phyloP scores from a whole-genome alignment of 2,113 vertebrate genomes.

The Sylvietta virens region DNA sequence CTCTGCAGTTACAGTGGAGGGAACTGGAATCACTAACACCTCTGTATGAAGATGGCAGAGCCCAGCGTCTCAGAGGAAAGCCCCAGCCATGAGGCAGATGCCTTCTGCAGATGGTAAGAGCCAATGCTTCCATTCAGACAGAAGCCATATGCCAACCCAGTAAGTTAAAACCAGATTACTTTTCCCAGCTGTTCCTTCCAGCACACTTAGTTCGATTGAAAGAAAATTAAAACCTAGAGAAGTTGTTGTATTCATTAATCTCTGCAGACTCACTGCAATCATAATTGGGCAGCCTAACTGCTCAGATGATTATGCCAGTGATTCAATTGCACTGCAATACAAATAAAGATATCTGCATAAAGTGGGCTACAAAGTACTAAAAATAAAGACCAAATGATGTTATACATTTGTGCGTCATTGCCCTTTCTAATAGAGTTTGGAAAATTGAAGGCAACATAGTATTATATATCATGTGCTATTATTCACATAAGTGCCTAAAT shows the following conservation, averaged over 20 bases:
- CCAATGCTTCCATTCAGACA: neutral
- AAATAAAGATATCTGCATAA: neutral
- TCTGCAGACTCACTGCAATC: neutral
- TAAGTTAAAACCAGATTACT: neutral
- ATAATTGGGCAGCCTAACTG: neutral
- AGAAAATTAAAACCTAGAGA: neutral
- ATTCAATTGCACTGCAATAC: neutral
- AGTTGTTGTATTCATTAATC: neutral
- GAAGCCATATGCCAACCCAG: neutral
- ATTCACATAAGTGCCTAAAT: constrained; percentile 51
- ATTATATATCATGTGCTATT: constrained; percentile 47
- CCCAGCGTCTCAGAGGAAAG: fast-evolving
- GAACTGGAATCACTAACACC: neutral
- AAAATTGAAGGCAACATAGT: constrained; percentile 20
- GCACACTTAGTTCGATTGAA: neutral
- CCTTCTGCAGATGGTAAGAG: neutral
- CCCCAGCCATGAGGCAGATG: neutral
- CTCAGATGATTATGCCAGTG: neutral
- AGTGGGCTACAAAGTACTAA: constrained; percentile 24
- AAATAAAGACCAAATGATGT: constrained; percentile 40
- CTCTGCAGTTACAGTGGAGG: fast-evolving
- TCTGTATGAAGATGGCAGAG: neutral
- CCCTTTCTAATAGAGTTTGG: neutral
- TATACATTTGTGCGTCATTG: constrained; percentile 24
- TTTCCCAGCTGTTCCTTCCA: neutral